Evolutionary conservation across 2,888 invertebrate species (phyloP), one percentile per base, ranked within the genome.

Genomic region (Hirtodrosophila histrioides): DNA sequence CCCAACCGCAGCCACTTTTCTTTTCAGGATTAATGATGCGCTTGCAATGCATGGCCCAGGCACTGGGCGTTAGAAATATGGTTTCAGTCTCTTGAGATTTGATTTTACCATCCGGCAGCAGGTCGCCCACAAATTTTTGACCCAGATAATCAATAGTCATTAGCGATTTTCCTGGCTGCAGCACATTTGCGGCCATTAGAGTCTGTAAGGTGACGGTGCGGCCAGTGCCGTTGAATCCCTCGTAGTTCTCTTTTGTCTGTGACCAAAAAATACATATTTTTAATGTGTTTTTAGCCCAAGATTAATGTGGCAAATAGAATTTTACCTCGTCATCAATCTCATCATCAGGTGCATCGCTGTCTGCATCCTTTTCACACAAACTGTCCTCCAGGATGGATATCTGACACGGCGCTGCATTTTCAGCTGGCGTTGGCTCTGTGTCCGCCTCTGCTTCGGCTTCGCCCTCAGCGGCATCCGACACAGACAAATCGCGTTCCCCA

Each of bases 91-190:
- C 97, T 91, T 96, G 96, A 11, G 96, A 96, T 91, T 95, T 95
- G 60, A 98, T 97, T 93, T 96, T 96, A 10, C 97, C 97, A 93
- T 96, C 96, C 37, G 95, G 92, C 86, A 97, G 93, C 43, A 98
- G 92, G 91, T 98, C 97, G 33, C 97, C 97, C 51, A 96, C 94
- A 93, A 97, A 97, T 90, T 95, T 96, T 92, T 97, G 96, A 0
- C 97, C 97, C 95, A 97, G 93, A 92, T 97, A 97, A 91, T 97
- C 97, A 84, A 97, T 96, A 50, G 97, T 96, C 95, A 98, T 95
- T 53, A 95, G 93, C 40, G 96, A 96, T 89, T 94, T 94, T 40
- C 97, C 97, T 44, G 97, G 95, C 87, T 96, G 94, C 67, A 97
- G 93, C 89, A 97, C 95, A 89, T 96, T 96, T 55, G 97, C 97